Evolutionary conservation across 2,797 vertebrate species (phyloP), one percentile per base, ranked within the genome.

Genomic region (Bradypodion ventrale): DNA sequence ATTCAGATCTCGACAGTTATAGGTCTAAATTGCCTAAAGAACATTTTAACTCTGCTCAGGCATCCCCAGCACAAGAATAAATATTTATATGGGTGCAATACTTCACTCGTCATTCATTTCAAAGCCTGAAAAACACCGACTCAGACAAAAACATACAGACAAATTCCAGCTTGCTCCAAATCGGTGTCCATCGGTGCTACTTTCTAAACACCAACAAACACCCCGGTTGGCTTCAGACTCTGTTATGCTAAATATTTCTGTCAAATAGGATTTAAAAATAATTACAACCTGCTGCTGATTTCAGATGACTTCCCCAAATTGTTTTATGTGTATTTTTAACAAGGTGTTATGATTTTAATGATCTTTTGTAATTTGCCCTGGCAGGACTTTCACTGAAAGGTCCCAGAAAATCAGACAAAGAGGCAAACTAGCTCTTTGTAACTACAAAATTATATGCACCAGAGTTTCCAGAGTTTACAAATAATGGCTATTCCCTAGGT

Each of bases 1-100:
- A 88, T 90, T 86, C 85, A 68, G 77, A n/a, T 49, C 72, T 77
- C 74, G 87, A 40, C 46, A 75, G 65, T 76, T 35, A 70, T 27
- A 65, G 70, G 40, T 60, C 52, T 70, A 56, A 44, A 59, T 69
- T 77, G 40, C 25, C 44, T 35, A 69, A 80, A 80, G 25, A 46
- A 69, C 15, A 7, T 5, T 46, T 69, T 69, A 56, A 69, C 46
- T 68, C 65, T 69, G 52, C 32, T 56, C 15, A 69, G 65, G 37
- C 15, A 68, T 69, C 16, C 46, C 7, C 52, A 80, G 46, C 23
- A 68, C 37, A 46, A 46, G 42, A n/a, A n/a, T n/a, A n/a, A 62
- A 27, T 19, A 52, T 29, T 46, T 32, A 12, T 66, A 3, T 15
- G 44, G 42, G 10, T 75, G n/a, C 32, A 46, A n/a, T 4, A 37